Percentiles rank a stretch among this genome's conserved stretches.
phyloP scores from a whole-genome alignment of 2,797 vertebrate species.

The Melanotaenia trifasciata region DNA sequence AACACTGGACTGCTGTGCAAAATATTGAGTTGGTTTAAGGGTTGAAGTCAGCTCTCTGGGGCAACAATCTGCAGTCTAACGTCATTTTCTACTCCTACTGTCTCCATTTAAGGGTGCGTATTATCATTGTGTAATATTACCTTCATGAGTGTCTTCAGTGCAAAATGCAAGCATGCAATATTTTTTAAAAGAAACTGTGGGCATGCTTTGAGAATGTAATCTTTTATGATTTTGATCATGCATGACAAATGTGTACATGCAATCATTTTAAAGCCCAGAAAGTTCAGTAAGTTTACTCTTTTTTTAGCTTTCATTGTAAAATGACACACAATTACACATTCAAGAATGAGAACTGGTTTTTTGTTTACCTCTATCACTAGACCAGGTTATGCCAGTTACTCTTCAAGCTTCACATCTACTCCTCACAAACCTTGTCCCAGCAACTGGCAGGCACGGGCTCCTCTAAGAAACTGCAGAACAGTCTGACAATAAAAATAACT shows the following conservation, averaged over 20 bases:
- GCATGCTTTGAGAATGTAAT: neutral
- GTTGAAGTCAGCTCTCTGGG: no score
- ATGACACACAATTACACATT: neutral
- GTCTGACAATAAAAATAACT: slow-evolving; percentile 2
- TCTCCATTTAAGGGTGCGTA: no score
- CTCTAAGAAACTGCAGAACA: neutral
- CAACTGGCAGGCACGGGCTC: neutral
- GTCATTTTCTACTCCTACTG: no score
- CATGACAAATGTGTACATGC: no score
- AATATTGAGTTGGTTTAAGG: no score
- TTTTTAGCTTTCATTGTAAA: neutral
- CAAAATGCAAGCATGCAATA: neutral
- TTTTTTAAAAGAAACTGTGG: neutral
- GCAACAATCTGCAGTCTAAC: no score
- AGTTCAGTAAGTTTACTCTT: neutral
- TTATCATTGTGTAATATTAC: no score
- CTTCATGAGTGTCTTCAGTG: no score
- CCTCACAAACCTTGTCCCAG: neutral
- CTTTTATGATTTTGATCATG: neutral
- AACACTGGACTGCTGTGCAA: no score
- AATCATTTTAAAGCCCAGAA: neutral
- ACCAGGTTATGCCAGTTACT: neutral
- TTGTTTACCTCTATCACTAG: neutral
- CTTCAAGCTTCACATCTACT: neutral
- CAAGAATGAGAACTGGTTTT: neutral